Evolutionary conservation across 2,888 invertebrate genomes (phyloP).

Genomic region (Miltochrista miniata): DNA sequence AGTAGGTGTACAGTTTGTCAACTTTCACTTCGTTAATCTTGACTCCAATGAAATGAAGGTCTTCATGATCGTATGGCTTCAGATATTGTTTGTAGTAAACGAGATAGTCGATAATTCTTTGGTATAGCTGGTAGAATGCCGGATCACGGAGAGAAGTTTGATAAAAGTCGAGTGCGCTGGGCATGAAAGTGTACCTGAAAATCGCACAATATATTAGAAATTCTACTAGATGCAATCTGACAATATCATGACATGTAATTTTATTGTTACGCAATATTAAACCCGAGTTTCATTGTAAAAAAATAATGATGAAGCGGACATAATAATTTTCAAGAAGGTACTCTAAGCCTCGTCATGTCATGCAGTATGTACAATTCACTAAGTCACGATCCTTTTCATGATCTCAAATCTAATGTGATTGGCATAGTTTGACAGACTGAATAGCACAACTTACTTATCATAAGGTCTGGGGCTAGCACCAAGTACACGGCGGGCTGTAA

Average conservation of each 20-base stretch:
- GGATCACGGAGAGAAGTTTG: conserved; percentile 88
- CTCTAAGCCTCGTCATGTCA: too few relatives aligned
- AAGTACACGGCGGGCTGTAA: conserved; percentile 77
- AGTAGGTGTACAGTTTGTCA: conserved; percentile 86
- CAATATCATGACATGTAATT: too few relatives aligned
- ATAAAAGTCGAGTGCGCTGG: conserved; percentile 85
- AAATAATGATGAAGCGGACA: too few relatives aligned
- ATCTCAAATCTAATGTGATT: too few relatives aligned
- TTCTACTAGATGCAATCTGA: too few relatives aligned
- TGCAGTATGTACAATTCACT: too few relatives aligned
- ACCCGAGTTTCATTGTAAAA: too few relatives aligned
- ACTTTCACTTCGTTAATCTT: conserved; percentile 84
- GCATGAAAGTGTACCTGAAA: conserved; percentile 66
- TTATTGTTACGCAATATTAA: too few relatives aligned
- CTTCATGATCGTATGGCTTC: conserved; percentile 82
- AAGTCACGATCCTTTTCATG: too few relatives aligned
- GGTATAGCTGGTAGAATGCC: conserved; percentile 87
- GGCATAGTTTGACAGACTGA: too few relatives aligned
- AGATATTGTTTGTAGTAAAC: conserved; percentile 84
- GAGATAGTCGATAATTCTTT: conserved; percentile 83
- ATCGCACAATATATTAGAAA: too few relatives aligned
- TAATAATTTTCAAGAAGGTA: too few relatives aligned
- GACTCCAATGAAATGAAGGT: conserved; percentile 84
- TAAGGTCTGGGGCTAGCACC: conserved; percentile 51
- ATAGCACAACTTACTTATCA: conserved; percentile 51